Evolutionary conservation across 2,888 invertebrate genomes (phyloP), one percentile per base, ranked within the genome.

Genomic region (Tryphoninae sp.): DNA sequence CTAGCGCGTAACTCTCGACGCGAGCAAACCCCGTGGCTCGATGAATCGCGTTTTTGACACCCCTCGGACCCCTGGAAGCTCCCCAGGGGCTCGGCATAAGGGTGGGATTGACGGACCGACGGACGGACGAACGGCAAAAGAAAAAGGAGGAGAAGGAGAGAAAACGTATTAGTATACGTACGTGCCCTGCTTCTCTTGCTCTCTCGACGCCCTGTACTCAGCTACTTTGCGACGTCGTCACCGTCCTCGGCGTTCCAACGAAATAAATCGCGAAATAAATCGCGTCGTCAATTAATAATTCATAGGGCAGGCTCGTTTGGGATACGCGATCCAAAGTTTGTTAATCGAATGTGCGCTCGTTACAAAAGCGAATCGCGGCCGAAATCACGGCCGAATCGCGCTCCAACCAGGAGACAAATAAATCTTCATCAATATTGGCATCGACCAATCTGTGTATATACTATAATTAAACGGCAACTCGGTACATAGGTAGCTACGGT

Each of bases 21-120:
- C n/a, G 26, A 69, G 58, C 64, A 64, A n/a, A 69, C 80, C 64
- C 42, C 51, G 69, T 59, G 69, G 65, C 58, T n/a, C 62, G 75
- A 80, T 80, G 67, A 71, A 80, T 80, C 71, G 71, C 65, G 40
- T 76, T 80, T 76, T 80, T 80, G 75, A 65, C 80, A 71, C 75
- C 80, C 75, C 69, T 22, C 33, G 16, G 26, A 26, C n/a, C 58
- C 9, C 16, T 2, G 22, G 19, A 19, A 26, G 19, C 19, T 19
- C 16, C 62, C 58, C 13, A 22, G 9, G 16, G 64, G 45, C 51
- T 53, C 23, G 65, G 55, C 51, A 49, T 16, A n/a, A 55, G 22
- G 64, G 53, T 23, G 11, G 13, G 19, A 53, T 23, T n/a, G 69
- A 68, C 19, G 19, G 33, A 77, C 4, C 11, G 45, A 64, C 16